These are phyloP conservation scores for Tokudaia muenninki DNA, from an alignment of 2,797 vertebrate species.

Conservation along the genomic window DNA sequence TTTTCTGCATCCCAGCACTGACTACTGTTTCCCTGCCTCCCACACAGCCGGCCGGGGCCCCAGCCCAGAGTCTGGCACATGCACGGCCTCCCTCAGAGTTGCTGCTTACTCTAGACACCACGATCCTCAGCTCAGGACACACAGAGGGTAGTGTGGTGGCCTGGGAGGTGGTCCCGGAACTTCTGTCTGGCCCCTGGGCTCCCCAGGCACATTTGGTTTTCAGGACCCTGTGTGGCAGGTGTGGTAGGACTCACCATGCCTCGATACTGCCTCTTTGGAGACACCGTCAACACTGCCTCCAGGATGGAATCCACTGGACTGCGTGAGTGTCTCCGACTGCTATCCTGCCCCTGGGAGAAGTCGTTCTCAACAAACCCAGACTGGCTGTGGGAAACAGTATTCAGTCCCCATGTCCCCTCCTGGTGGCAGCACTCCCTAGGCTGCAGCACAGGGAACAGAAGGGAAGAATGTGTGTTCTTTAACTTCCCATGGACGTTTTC, in stretches of 20 bases:
- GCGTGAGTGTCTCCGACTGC: constrained; percentile 80
- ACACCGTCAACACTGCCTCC: constrained; percentile 87
- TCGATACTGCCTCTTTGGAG: constrained; percentile 88
- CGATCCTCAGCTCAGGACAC: not conserved
- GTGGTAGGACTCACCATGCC: constrained; percentile 89
- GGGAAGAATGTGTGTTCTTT: constrained; percentile 88
- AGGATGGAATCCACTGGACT: constrained; percentile 88
- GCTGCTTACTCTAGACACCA: not conserved
- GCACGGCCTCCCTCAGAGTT: not conserved
- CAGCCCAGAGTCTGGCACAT: not conserved
- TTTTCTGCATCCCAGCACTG: not conserved
- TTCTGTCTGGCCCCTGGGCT: not conserved
- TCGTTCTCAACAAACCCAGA: not conserved
- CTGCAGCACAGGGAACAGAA: constrained; percentile 73
- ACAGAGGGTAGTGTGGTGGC: not conserved
- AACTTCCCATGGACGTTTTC: constrained; percentile 88
- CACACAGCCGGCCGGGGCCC: not conserved
- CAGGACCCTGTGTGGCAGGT: constrained; percentile 87
- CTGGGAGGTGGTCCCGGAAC: not conserved
- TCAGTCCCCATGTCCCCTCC: not conserved
- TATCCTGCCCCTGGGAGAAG: not conserved
- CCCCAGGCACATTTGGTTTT: constrained; percentile 35
- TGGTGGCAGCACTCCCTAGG: not conserved
- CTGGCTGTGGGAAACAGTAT: not conserved
- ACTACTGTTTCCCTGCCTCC: not conserved